Evolutionary conservation across 2,888 invertebrate species (phyloP), one percentile per base, ranked within the genome.

Genomic region (Drosophila limbata): DNA sequence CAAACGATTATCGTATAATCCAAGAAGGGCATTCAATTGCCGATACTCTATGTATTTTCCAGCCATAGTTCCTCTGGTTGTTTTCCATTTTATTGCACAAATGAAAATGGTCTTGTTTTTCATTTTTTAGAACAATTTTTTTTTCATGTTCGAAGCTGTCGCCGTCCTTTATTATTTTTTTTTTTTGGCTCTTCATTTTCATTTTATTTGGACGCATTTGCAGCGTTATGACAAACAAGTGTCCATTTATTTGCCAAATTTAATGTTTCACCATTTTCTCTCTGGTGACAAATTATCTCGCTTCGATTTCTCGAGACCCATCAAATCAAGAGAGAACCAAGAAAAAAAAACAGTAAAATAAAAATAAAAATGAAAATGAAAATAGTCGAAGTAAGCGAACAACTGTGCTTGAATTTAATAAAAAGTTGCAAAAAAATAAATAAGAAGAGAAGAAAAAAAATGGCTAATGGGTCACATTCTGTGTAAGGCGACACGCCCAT

Each of bases 171-270:
- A 13, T 13, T 10, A 11, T 11, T 10, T n/a, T 9, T 40, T 39
- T 40, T 44, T 57, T 70, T 77, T 75, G 60, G 63, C 60, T 75
- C 47, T 77, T 73, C 72, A 69, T 76, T 78, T 76, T 73, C 62
- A 62, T 77, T 77, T 82, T 78, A 71, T 80, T 88, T 84, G 87
- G 79, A 75, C 89, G 84, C 81, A 81, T 84, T 86, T 88, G 87
- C 79, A 79, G 84, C 88, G 87, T 85, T 85, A 85, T 85, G 88
- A 85, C 85, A 85, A 85, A 85, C 85, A 85, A 85, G 85, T 85
- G 88, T 88, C 85, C 88, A 85, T 85, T 88, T 85, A 85, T 85
- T 85, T 85, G 85, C 81, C 81, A 88, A 85, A 85, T 85, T 85
- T 85, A 86, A 85, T 85, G 85, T 86, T 81, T 81, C 77, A 88